These are phyloP conservation scores for Limnephilus lunatus DNA, from an alignment of 2,888 invertebrate genomes.

Conservation along the genomic window DNA sequence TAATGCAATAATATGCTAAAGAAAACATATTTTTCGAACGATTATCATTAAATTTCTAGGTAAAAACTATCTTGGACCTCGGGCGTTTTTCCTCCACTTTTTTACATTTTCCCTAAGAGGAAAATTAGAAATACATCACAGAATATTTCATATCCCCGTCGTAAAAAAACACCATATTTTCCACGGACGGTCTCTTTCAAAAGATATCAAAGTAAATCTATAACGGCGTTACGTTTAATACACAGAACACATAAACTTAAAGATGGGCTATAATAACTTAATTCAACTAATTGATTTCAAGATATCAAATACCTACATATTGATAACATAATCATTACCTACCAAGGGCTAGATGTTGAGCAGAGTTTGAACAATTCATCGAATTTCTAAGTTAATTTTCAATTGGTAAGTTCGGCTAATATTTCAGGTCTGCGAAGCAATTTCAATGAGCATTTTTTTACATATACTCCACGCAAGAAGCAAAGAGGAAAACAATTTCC, in stretches of 20 bases:
- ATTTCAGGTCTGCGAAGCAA: too few relatives aligned
- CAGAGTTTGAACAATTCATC: too few relatives aligned
- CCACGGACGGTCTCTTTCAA: slow-evolving; percentile 35
- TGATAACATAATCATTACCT: too few relatives aligned
- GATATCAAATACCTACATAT: too few relatives aligned
- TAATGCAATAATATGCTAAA: not conserved
- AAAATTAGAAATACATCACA: slow-evolving; percentile 17
- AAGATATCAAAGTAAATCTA: slow-evolving; percentile 64
- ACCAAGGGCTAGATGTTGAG: too few relatives aligned
- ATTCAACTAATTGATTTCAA: too few relatives aligned
- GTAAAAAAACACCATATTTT: slow-evolving; percentile 21
- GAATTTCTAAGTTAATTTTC: too few relatives aligned
- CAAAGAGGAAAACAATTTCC: too few relatives aligned
- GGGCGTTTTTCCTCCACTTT: not conserved
- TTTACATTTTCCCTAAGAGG: not conserved
- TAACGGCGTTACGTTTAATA: slow-evolving; percentile 42
- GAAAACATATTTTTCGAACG: not conserved
- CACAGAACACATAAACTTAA: not conserved
- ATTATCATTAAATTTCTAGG: not conserved
- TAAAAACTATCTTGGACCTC: not conserved
- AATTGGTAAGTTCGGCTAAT: too few relatives aligned
- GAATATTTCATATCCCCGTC: slow-evolving; percentile 13
- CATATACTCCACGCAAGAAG: too few relatives aligned
- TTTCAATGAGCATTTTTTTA: too few relatives aligned
- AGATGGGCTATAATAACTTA: not conserved